phyloP scores from a whole-genome alignment of 2,113 vertebrate species.

The Panthera tigris region DNA sequence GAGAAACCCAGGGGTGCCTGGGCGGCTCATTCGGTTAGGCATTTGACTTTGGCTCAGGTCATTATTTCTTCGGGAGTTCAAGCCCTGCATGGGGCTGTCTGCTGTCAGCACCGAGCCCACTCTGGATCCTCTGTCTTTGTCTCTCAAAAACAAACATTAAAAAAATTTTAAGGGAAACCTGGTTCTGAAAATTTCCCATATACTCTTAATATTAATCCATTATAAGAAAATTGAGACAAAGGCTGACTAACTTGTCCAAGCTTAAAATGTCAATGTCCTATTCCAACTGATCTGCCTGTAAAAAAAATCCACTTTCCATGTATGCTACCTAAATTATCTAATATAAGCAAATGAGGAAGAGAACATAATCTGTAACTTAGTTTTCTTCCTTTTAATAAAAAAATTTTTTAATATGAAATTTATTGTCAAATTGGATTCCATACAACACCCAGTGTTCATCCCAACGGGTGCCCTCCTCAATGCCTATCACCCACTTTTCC shows the following conservation, averaged over 20 bases:
- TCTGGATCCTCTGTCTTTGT: too few species aligned
- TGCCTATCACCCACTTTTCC: too few species aligned
- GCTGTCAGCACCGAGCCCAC: too few species aligned
- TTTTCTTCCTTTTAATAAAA: slow-evolving; percentile 28
- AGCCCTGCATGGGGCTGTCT: too few species aligned
- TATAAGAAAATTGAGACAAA: neutral
- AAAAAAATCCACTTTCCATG: neutral
- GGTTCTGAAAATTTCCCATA: neutral
- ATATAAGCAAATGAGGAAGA: neutral
- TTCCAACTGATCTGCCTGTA: neutral
- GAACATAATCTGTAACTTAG: neutral
- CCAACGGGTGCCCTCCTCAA: too few species aligned
- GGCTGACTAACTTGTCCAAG: neutral
- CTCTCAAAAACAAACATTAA: too few species aligned
- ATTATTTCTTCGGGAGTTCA: too few species aligned
- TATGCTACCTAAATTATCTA: neutral
- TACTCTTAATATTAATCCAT: neutral
- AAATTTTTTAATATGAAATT: too few species aligned
- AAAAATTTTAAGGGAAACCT: neutral
- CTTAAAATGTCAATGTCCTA: neutral
- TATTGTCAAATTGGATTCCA: too few species aligned
- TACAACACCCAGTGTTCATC: too few species aligned
- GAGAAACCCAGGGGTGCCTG: neutral
- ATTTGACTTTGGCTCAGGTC: too few species aligned
- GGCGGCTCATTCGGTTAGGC: too few species aligned